These are phyloP conservation scores for Ibycter americanus DNA, from an alignment of 2,797 vertebrate species.

Conservation along the genomic window DNA sequence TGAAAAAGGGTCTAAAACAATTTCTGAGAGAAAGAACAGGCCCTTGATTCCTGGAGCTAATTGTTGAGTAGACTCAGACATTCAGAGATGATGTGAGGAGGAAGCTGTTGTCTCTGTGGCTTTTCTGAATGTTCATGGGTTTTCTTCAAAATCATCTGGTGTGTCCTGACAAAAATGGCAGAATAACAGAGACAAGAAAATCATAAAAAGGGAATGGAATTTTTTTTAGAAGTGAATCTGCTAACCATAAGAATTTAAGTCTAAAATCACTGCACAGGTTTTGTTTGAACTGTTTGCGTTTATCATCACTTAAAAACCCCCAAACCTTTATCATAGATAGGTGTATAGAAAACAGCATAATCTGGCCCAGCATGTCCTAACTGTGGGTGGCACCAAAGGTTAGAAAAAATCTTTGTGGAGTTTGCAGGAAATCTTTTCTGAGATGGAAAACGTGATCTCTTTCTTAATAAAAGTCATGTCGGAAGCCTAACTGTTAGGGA, in stretches of 20 bases:
- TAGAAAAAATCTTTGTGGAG: neutral
- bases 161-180: neutral
- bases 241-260: neutral
- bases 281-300: neutral
- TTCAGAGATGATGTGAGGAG: neutral
- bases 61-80: neutral
- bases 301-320: neutral
- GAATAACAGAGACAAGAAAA: neutral
- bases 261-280: neutral
- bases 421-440: neutral
- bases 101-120: neutral
- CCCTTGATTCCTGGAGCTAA: neutral
- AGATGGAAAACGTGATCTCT: neutral
- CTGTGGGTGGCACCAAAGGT: accelerated
- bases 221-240: neutral
- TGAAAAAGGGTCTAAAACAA: neutral
- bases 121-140: neutral
- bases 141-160: neutral
- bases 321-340: neutral
- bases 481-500: neutral
- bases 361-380: neutral
- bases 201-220: neutral
- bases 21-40: neutral
- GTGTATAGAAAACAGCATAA: neutral
- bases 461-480: neutral